These are phyloP conservation scores for Mellivora capensis DNA, from an alignment of 2,113 vertebrate species.

Conservation along the genomic window DNA sequence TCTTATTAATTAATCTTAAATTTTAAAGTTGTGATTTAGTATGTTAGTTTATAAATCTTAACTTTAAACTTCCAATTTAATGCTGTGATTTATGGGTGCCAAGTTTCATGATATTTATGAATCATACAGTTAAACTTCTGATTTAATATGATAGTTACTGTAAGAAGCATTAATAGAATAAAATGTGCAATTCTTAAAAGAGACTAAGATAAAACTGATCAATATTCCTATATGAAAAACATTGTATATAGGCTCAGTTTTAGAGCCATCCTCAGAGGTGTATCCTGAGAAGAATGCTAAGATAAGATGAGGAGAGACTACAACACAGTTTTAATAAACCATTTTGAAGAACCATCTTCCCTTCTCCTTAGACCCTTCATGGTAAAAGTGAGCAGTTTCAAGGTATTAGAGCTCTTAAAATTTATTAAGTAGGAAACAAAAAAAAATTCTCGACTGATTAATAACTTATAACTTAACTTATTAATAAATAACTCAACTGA, in stretches of 20 bases:
- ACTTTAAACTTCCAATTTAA: slow-evolving; percentile 76
- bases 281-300: slow-evolving; percentile 48
- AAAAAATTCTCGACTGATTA: not conserved
- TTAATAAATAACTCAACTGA: too few relatives aligned
- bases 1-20: slow-evolving; percentile 77
- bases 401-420: not conserved
- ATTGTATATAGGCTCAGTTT: slow-evolving; percentile 21
- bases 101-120: slow-evolving; percentile 71
- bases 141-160: slow-evolving; percentile 77
- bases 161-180: slow-evolving; percentile 76
- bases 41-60: slow-evolving; percentile 79
- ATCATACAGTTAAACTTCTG: slow-evolving; percentile 68
- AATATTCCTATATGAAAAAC: slow-evolving; percentile 65
- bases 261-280: slow-evolving; percentile 52
- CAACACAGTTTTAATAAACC: slow-evolving; percentile 38
- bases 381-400: not conserved
- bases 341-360: slow-evolving; percentile 10
- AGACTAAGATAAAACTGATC: slow-evolving; percentile 68
- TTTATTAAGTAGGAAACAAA: slow-evolving; percentile 56
- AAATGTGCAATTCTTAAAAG: slow-evolving; percentile 70
- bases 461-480: too few relatives aligned
- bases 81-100: slow-evolving; percentile 76
- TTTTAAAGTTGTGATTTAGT: slow-evolving; percentile 77
- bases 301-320: slow-evolving; percentile 19
- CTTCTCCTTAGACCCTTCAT: slow-evolving; percentile 36